Conservation (phyloP, 2,113 vertebrate species). For the Tamias sibiricus region DNA sequence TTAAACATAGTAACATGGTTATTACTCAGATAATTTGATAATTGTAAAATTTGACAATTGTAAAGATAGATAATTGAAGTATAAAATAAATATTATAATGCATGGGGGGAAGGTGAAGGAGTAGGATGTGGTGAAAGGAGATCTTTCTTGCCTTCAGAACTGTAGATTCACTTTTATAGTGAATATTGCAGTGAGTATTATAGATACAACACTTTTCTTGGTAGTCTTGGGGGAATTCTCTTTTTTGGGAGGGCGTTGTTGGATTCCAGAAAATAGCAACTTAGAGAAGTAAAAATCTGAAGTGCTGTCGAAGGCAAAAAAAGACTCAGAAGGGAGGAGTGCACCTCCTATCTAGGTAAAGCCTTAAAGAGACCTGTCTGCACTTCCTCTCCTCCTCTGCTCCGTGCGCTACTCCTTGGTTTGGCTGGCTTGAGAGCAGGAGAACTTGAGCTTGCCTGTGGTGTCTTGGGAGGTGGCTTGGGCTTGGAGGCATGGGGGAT, state of each 20-base stretch:
- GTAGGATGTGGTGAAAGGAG: background rate
- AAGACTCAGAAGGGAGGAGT: background rate
- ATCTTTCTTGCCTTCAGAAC: background rate
- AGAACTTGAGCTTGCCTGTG: background rate
- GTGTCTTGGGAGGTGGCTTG: background rate
- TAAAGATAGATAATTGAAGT: background rate
- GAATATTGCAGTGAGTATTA: background rate
- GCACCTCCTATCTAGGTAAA: background rate
- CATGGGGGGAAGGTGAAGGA: background rate
- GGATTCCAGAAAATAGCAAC: background rate
- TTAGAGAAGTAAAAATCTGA: background rate
- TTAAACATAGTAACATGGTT: background rate
- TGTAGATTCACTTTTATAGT: background rate
- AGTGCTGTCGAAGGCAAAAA: background rate
- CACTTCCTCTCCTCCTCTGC: rapidly evolving
- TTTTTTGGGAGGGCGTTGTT: background rate
- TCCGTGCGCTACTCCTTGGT: background rate
- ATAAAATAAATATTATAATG: background rate
- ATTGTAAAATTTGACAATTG: background rate
- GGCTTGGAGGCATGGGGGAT: background rate
- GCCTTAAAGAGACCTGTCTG: background rate
- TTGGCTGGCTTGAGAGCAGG: background rate
- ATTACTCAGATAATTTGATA: background rate
- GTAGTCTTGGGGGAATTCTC: background rate
- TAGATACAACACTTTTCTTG: background rate